Base-by-base conservation (phyloP, 2,113 vertebrate genomes). In the Lagopus leucura region DNA sequence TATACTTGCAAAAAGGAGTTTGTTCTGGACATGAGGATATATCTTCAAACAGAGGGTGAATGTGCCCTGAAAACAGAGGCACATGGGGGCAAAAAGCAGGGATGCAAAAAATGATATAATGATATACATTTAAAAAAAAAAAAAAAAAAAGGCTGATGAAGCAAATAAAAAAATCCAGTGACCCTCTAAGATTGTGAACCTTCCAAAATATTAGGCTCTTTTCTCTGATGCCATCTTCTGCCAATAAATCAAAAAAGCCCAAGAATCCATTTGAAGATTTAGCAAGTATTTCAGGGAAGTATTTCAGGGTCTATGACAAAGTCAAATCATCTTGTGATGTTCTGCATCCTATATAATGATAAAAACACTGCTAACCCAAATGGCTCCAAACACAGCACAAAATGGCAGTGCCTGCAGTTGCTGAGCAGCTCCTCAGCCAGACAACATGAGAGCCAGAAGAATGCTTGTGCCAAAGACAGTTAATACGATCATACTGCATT, bases 241-340 rank as follows among this genome's bases (percentile, higher is more conserved):
- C 40, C 86, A 78, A 93, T 83, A 88, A 94, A 90, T 73, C 40
- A 88, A 86, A 86, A 88, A 81, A 86, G 27, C 36, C 63, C 48
- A 88, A 67, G 70, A 86, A 94, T 4, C 52, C 45, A 70, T 58
- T 25, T 84, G 58, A 76, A 92, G 89, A 91, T 77, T 82, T 60
- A 93, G 82, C 8, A 30, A 83, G 61, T 58, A 69, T 93, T 94
- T 92, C 82, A 61, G 88, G 57, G 43, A 30, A 83, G 57, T 58
- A 69, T 93, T 94, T 92, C 82, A 61, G 88, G 57, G 40, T 45
- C 19, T 73, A 65, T 16, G 20, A 36, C 81, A 94, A 89, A 94
- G 54, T 69, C 40, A 86, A 91, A 95, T 74, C 64, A 80, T 57
- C 88, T 83, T 72, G 52, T 4, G 1, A 54, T 69, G n/a, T 81